phyloP scores from a whole-genome alignment of 2,797 vertebrate species.

The Furcifer pardalis region DNA sequence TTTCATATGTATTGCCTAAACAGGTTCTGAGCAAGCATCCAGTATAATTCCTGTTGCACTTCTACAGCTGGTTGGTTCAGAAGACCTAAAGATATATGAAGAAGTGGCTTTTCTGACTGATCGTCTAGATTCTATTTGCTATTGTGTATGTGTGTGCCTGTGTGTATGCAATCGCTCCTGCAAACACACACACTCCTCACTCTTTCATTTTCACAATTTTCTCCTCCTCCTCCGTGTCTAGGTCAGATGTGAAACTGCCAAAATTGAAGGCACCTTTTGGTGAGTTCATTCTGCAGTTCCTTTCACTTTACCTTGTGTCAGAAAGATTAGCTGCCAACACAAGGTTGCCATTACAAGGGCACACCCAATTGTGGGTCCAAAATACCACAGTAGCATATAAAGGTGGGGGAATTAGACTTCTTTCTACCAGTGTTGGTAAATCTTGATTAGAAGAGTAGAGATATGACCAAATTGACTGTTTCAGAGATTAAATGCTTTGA shows the following conservation, averaged over 20 bases:
- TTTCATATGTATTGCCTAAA: background rate
- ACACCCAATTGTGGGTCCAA: no score
- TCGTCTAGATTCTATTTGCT: background rate
- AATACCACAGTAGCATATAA: no score
- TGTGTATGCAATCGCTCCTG: no score
- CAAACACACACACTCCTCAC: background rate
- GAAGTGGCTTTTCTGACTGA: background rate
- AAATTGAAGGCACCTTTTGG: no score
- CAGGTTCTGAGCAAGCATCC: background rate
- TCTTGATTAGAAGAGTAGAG: slow-evolving; percentile 4
- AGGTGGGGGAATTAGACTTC: background rate
- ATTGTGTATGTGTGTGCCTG: no score
- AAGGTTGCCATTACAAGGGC: no score
- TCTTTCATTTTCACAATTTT: background rate
- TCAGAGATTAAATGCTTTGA: background rate
- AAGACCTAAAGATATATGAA: background rate
- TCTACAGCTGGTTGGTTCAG: background rate
- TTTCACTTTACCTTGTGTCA: no score
- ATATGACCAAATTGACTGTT: background rate
- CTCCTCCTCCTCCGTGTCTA: background rate
- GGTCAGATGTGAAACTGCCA: no score
- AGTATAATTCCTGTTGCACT: background rate
- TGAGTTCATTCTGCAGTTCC: no score
- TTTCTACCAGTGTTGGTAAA: background rate
- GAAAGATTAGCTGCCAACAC: no score